A percentile compares a stretch with the other conserved stretches of the same genome.
phyloP scores from a whole-genome alignment of 64 coral and sea anemone species.

The Pocillopora damicornis region DNA sequence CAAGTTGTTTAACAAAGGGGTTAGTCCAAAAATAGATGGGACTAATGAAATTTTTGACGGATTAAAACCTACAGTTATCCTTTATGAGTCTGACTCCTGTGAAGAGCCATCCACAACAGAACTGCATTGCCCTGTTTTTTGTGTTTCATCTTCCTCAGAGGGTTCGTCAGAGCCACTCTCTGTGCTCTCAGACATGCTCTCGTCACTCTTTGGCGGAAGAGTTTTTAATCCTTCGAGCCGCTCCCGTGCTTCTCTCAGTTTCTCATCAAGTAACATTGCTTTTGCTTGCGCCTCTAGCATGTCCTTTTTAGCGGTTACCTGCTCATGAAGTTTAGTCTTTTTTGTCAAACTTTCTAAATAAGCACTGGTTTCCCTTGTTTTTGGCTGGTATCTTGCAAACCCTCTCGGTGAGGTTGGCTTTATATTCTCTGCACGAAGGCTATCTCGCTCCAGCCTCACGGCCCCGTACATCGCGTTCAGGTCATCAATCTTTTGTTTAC shows the following conservation, averaged over 20 bases:
- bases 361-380: background rate
- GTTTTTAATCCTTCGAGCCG: constrained; percentile 33
- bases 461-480: constrained; percentile 24
- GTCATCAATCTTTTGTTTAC: constrained; percentile 26
- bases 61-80: too few species aligned
- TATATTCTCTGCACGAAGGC: background rate
- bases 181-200: background rate
- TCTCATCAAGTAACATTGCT: constrained; percentile 8
- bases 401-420: constrained; percentile 1
- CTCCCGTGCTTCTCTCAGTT: constrained; percentile 5
- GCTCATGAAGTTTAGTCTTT: background rate
- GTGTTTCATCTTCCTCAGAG: background rate
- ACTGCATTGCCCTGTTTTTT: background rate
- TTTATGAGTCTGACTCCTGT: too few species aligned
- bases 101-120: background rate
- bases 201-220: background rate
- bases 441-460: constrained; percentile 12
- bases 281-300: background rate
- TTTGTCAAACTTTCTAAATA: constrained; percentile 2
- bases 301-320: background rate
- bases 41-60: too few species aligned
- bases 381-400: background rate
- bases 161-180: background rate
- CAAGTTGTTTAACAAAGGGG: too few species aligned
- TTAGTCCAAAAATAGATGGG: too few species aligned